phyloP scores from a whole-genome alignment of 2,797 vertebrate genomes.

The Acanthurus leucopareius region DNA sequence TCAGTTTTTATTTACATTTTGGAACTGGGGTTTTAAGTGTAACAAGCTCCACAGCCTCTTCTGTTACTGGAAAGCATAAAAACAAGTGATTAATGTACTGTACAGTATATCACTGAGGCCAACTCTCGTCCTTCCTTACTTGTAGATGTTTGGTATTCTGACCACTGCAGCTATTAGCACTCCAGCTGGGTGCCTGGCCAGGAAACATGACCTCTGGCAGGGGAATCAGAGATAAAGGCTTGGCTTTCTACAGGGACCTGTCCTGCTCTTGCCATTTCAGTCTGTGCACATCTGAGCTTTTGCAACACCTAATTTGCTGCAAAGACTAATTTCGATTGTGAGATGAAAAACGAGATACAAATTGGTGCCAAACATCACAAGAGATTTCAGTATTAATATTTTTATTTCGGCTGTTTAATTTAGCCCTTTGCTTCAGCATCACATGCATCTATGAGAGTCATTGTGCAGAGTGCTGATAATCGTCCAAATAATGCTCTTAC shows the following conservation, averaged over 20 bases:
- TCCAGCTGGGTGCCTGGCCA: constrained; percentile 51
- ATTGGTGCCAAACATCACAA: background rate
- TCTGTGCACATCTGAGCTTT: constrained; percentile 5
- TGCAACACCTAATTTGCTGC: background rate
- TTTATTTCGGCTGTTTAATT: background rate
- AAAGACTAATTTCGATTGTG: background rate
- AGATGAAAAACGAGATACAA: constrained; percentile 23
- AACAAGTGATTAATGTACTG: background rate
- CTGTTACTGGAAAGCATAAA: background rate
- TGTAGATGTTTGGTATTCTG: constrained; percentile 59
- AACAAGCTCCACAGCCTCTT: background rate
- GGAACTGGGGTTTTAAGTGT: too few relatives aligned
- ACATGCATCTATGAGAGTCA: background rate
- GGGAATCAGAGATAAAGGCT: constrained; percentile 36
- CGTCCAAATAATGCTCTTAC: background rate
- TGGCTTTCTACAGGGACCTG: constrained; percentile 12
- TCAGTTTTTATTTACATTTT: too few relatives aligned
- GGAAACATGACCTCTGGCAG: constrained; percentile 64
- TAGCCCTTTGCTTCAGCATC: background rate
- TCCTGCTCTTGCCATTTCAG: constrained; percentile 12
- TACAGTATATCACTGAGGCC: background rate
- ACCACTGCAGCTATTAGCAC: constrained; percentile 40
- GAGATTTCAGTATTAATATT: background rate
- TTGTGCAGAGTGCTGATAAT: background rate
- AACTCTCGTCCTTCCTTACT: constrained; percentile 16